These are phyloP conservation scores for Grus americana DNA, from an alignment of 2,113 vertebrate genomes.

Conservation along the genomic window DNA sequence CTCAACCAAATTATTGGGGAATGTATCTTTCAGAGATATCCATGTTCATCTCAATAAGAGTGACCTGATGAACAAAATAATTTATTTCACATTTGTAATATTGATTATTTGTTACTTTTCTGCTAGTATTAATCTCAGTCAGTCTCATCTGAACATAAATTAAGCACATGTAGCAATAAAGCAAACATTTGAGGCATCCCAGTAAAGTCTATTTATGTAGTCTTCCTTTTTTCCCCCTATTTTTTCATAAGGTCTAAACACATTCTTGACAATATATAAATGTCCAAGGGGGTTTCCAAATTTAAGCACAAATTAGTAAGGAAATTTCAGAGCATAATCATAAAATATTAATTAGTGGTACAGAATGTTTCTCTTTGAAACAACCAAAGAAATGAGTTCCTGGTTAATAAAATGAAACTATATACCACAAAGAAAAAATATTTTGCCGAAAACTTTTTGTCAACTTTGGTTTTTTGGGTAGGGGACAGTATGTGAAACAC, in stretches of 20 bases:
- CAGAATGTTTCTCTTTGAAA: background rate
- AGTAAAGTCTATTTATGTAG: background rate
- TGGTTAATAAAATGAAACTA: background rate
- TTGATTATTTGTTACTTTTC: background rate
- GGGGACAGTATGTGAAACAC: background rate
- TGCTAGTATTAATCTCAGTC: background rate
- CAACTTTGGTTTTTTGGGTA: rapidly evolving
- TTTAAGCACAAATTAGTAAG: background rate
- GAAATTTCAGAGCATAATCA: background rate
- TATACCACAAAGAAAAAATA: background rate
- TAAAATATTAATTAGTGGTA: background rate
- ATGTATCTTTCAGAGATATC: background rate
- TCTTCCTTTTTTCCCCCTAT: background rate
- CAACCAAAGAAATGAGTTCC: background rate
- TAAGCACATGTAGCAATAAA: background rate
- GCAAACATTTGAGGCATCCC: background rate
- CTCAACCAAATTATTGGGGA: background rate
- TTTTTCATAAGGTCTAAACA: background rate
- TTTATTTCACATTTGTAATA: background rate
- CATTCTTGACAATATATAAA: background rate
- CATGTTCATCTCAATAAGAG: rapidly evolving
- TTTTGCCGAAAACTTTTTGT: background rate
- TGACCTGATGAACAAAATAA: background rate
- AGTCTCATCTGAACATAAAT: background rate
- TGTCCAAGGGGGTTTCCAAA: background rate